Percentiles rank a stretch among this genome's conserved stretches.
These are phyloP conservation scores for Zeuzera pyrina DNA, from an alignment of 2,888 invertebrate species.

Conservation along the genomic window DNA sequence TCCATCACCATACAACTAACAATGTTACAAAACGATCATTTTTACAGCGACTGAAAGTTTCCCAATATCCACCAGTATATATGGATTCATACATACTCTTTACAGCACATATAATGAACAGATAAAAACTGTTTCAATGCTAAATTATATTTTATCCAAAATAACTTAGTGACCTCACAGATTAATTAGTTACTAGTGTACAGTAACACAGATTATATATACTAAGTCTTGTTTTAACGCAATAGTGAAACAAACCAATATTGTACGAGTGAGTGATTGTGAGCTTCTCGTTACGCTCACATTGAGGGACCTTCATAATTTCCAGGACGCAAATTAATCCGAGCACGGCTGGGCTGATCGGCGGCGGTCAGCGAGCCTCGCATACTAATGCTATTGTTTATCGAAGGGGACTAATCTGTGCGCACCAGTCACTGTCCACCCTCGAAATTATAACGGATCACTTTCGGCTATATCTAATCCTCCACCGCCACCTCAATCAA, in stretches of 20 bases:
- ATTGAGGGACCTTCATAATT: conserved; percentile 54
- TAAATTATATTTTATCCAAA: no score
- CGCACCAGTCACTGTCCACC: conserved; percentile 69
- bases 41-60: conserved; percentile 18
- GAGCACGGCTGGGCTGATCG: conserved; percentile 63
- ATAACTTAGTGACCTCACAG: no score
- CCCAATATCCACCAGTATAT: conserved; percentile 4
- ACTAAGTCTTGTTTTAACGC: no score
- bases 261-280: conserved; percentile 41
- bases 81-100: no score
- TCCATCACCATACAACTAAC: no score
- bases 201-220: no score
- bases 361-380: conserved; percentile 67
- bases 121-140: no score
- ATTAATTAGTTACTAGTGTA: no score
- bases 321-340: conserved; percentile 71
- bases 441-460: conserved; percentile 68
- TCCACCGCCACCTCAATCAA: conserved; percentile 31
- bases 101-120: no score
- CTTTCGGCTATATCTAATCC: conserved; percentile 63
- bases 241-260: conserved; percentile 60
- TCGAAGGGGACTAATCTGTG: conserved; percentile 71
- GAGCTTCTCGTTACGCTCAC: conserved; percentile 32
- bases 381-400: conserved; percentile 74
- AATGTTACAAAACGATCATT: conserved; percentile 22